Evolutionary conservation across 2,113 vertebrate genomes (phyloP).

Genomic region (Tachysurus fulvidraco): DNA sequence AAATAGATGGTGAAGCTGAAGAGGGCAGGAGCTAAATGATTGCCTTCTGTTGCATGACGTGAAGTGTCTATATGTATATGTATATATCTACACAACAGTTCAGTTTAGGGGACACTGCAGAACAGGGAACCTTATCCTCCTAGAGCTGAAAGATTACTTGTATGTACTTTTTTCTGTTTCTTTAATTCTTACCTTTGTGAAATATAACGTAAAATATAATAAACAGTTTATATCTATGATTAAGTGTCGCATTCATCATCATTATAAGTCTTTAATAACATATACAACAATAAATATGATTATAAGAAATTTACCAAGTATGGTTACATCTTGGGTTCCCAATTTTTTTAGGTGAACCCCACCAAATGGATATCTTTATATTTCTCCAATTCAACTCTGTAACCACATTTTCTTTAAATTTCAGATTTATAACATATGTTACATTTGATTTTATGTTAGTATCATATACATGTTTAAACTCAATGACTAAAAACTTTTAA

Average conservation of each 20-base stretch:
- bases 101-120: neutral
- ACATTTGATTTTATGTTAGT: neutral
- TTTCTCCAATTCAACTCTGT: no score
- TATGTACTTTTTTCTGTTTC: neutral
- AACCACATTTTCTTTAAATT: no score
- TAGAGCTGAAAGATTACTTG: neutral
- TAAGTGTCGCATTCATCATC: neutral
- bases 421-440: no score
- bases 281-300: no score
- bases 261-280: neutral
- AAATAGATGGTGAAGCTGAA: neutral
- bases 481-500: neutral
- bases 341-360: neutral
- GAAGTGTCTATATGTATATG: neutral
- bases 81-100: neutral
- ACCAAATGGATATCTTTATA: neutral
- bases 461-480: neutral
- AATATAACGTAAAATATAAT: neutral
- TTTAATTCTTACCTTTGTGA: neutral
- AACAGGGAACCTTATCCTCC: neutral
- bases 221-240: neutral
- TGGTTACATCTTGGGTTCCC: neutral
- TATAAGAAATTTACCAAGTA: no score
- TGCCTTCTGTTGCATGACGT: no score
- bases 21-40: neutral